These are phyloP conservation scores for Takifugu flavidus DNA, from an alignment of 2,113 vertebrate species.

Conservation along the genomic window DNA sequence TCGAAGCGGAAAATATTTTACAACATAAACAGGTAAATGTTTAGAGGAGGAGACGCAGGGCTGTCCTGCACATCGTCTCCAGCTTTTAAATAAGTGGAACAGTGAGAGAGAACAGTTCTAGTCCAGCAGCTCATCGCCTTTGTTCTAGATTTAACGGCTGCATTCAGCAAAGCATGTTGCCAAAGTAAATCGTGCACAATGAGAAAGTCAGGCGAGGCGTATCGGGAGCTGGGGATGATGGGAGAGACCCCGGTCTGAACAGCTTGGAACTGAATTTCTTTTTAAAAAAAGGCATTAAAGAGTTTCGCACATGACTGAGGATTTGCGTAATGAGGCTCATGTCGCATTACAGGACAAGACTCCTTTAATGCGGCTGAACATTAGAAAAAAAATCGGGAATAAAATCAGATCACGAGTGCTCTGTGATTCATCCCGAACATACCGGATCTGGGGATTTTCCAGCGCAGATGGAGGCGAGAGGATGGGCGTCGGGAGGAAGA, in stretches of 20 bases:
- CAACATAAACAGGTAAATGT: no score
- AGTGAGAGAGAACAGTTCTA: neutral
- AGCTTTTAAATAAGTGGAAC: neutral
- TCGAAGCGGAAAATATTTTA: no score
- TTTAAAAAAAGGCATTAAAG: neutral
- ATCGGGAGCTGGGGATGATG: slow-evolving; percentile 17
- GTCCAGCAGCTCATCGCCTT: slow-evolving; percentile 30
- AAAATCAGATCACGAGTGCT: slow-evolving; percentile 11
- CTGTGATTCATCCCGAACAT: slow-evolving; percentile 15
- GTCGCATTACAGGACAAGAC: slow-evolving; percentile 12
- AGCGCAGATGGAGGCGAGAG: slow-evolving; percentile 9
- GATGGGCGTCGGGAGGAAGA: slow-evolving; percentile 26
- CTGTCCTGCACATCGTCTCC: no score
- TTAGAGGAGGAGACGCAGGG: no score
- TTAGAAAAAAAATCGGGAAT: slow-evolving; percentile 2
- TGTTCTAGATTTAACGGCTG: slow-evolving; percentile 52
- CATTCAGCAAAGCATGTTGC: slow-evolving; percentile 22
- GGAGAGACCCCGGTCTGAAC: slow-evolving; percentile 19
- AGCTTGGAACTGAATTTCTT: neutral
- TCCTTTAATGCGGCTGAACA: slow-evolving; percentile 2
- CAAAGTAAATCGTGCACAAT: slow-evolving; percentile 30
- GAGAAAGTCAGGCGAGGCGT: slow-evolving; percentile 26
- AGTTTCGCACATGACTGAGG: slow-evolving; percentile 28
- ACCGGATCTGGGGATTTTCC: slow-evolving; percentile 25
- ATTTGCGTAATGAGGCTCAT: slow-evolving; percentile 10